Percentiles rank a stretch among this genome's conserved stretches.
Conservation (phyloP, 1,140 invertebrate species). For the Bombus balteatus region DNA sequence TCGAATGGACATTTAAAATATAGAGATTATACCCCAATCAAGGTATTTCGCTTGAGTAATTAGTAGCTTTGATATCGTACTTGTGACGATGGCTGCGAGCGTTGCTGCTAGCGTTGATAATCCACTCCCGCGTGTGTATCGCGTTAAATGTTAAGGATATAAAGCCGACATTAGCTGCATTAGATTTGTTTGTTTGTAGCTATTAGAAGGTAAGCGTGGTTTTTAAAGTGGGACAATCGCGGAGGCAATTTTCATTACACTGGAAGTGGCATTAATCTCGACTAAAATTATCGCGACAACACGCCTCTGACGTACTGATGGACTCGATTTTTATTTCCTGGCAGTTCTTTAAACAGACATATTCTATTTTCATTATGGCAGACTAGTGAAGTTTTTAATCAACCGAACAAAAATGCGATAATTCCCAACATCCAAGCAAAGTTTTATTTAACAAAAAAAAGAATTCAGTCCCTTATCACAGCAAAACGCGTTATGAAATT, state of each 20-base stretch:
- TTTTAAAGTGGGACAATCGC: not conserved
- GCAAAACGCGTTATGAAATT: not conserved
- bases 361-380: not conserved
- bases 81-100: not conserved
- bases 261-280: constrained; percentile 45
- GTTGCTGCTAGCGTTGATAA: not conserved
- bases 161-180: no score
- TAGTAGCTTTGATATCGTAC: not conserved
- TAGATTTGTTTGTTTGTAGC: not conserved
- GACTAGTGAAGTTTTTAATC: not conserved
- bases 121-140: not conserved
- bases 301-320: not conserved
- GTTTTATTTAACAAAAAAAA: not conserved
- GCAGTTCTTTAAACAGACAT: constrained; percentile 2
- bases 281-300: constrained; percentile 21
- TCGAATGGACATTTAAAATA: constrained; percentile 30
- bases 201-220: not conserved
- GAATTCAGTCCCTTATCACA: not conserved
- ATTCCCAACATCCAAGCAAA: not conserved
- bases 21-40: constrained; percentile 7
- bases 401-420: not conserved
- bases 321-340: constrained; percentile 7
- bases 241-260: constrained; percentile 30
- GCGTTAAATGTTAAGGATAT: not conserved
- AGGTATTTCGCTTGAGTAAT: constrained; percentile 32